Base-by-base conservation (phyloP, 2,797 vertebrate genomes). In the Cyprinodon diabolis region DNA sequence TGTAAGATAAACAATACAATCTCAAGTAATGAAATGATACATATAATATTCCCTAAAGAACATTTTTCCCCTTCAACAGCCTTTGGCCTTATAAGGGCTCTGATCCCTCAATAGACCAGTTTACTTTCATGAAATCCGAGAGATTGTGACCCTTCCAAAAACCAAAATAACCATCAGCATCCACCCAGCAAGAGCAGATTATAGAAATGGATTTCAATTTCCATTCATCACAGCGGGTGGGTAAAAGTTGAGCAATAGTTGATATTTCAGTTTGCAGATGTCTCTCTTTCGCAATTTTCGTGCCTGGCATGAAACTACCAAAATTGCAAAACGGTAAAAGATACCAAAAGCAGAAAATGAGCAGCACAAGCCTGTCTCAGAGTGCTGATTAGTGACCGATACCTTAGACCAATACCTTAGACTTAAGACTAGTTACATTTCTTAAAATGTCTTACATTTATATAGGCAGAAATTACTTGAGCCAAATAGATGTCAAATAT, bases 401-500 rank as follows among this genome's bases (percentile, higher is more conserved):
- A 63, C 3, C 37, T 1, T 43, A 4, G 19, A 62, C 37, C 17
- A 43, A n/a, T 43, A 43, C 5, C 30, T 30, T 30, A 30, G 30
- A 30, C 30, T 30, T 30, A 30, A 30, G 30, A 30, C 30, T 30
- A 30, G 30, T 30, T 30, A 30, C 2, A 30, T 58, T 15, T 58
- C 7, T 35, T 35, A 7, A 35, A 43, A 43, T 5, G 40, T 43
- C 40, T 43, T 8, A 43, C 40, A 43, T 43, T 43, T 43, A 43
- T 43, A 43, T 43, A 43, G 30, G 30, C 3, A 30, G 30, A 5
- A 30, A 73, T 60, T 40, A 81, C 81, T 79, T 62, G 47, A 70
- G 19, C 85, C 57, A 62, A 55, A 63, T 37, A 76, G 40, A 83
- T 55, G 72, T 60, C 67, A 6, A 68, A 60, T 74, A 56, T 74